Evolutionary conservation across 2,797 vertebrate genomes (phyloP), one percentile per base, ranked within the genome.

Genomic region (Salarias fasciatus): DNA sequence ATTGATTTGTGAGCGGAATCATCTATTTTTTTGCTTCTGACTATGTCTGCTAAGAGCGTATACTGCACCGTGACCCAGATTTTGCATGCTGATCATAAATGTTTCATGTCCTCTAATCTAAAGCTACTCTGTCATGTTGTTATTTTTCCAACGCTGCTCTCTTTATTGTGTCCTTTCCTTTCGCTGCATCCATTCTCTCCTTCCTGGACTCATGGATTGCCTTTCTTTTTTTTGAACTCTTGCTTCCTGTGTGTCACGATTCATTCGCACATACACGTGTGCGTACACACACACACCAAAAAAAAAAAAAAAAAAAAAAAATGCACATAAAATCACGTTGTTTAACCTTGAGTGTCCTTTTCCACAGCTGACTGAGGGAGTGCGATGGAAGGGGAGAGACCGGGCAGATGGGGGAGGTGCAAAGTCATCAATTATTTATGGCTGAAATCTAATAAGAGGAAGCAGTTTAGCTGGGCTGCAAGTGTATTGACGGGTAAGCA

Each of bases 391-490:
- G 77, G 56, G 37, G 69, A 41, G 62, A 45, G 71, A 74, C 41
- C 51, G 73, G 72, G 61, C 55, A 64, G 63, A 63, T 68, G 88
- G 82, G 75, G 82, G 84, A 86, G 79, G 86, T 85, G 79, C 77
- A 71, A 80, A 88, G 67, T 89, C 87, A 92, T 92, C 86, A 92
- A 90, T 92, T 90, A 92, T 92, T 90, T 88, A 93, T 91, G 82
- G 77, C 4, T 43, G 80, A 86, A 91, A 90, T 91, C 86, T 90
- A 90, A 92, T 91, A 91, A 91, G 82, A 83, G 67, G 67, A 62
- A 63, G 63, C 71, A 69, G 83, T 81, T 83, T 75, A 59, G 76
- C 70, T 43, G 57, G 62, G 72, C 52, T 62, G 53, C 2, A 8
- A 6, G 35, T 44, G 29, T 70, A 68, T 63, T 78, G 77, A 75